phyloP scores from a whole-genome alignment of 1,140 invertebrate genomes.

The Drosophila ficusphila region DNA sequence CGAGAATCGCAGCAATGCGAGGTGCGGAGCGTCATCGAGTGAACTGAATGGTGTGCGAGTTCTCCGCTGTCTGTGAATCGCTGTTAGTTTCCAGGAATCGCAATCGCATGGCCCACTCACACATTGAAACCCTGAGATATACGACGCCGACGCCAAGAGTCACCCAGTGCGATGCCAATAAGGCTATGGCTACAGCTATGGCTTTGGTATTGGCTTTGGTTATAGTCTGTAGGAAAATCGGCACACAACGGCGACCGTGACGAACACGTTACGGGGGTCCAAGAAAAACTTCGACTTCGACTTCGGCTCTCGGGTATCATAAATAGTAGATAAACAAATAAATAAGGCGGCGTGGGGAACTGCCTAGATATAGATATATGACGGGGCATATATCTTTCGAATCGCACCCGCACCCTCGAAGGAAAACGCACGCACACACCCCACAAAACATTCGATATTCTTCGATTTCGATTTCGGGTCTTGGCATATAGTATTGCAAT shows the following conservation, averaged over 20 bases:
- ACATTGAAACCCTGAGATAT: background rate
- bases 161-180: slow-evolving; percentile 43
- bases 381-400: slow-evolving; percentile 70
- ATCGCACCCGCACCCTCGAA: slow-evolving; percentile 19
- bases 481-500: too few relatives aligned
- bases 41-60: slow-evolving; percentile 84
- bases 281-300: slow-evolving; percentile 17
- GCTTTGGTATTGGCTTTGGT: too few relatives aligned
- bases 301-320: slow-evolving; percentile 53
- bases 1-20: slow-evolving; percentile 29
- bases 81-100: slow-evolving; percentile 84
- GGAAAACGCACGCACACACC: slow-evolving; percentile 20
- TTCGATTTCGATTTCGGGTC: slow-evolving; percentile 46
- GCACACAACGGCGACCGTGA: slow-evolving; percentile 64
- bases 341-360: slow-evolving; percentile 53
- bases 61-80: slow-evolving; percentile 82
- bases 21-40: slow-evolving; percentile 73
- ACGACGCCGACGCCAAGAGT: slow-evolving; percentile 52
- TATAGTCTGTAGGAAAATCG: slow-evolving; percentile 55
- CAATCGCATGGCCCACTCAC: slow-evolving; percentile 41
- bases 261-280: slow-evolving; percentile 31
- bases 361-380: slow-evolving; percentile 57
- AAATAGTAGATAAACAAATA: slow-evolving; percentile 80
- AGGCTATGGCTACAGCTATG: slow-evolving; percentile 10
- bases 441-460: slow-evolving; percentile 41